phyloP scores from a whole-genome alignment of 2,797 vertebrate genomes.

The Sitta carolinensis region DNA sequence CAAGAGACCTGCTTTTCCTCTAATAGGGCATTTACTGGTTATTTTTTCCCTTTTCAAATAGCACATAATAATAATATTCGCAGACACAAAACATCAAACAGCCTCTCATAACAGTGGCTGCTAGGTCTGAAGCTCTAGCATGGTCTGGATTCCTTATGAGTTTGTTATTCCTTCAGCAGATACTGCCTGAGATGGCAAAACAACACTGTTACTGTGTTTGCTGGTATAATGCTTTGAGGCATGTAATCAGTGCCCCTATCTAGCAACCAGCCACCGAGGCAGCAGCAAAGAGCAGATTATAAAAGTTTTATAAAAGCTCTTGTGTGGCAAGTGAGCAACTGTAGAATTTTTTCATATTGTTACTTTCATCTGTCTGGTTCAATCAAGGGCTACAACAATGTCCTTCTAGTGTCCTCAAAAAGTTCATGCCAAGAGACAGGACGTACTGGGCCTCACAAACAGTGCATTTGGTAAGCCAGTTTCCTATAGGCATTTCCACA shows the following conservation, averaged over 20 bases:
- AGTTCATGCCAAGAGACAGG: neutral
- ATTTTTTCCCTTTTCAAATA: slow-evolving; percentile 54
- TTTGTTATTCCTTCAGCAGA: neutral
- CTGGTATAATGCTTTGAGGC: neutral
- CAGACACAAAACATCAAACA: slow-evolving; percentile 66
- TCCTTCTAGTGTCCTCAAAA: neutral
- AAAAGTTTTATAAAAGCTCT: slow-evolving; percentile 1
- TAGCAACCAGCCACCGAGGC: neutral
- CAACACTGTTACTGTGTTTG: neutral
- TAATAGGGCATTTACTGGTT: slow-evolving; percentile 52
- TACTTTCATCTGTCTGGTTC: neutral
- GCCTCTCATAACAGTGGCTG: neutral
- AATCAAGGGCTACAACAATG: neutral
- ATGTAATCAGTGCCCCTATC: neutral
- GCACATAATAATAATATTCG: slow-evolving; percentile 58
- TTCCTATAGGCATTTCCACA: neutral
- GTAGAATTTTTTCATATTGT: neutral
- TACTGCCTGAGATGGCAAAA: neutral
- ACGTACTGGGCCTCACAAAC: neutral
- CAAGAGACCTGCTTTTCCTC: slow-evolving; percentile 23
- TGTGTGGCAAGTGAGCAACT: neutral
- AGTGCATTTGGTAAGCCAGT: neutral
- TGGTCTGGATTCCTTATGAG: neutral
- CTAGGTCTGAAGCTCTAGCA: slow-evolving; percentile 30
- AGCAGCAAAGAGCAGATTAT: neutral